Conservation (phyloP, 2,888 invertebrate species). For the Halictus quadricinctus region DNA sequence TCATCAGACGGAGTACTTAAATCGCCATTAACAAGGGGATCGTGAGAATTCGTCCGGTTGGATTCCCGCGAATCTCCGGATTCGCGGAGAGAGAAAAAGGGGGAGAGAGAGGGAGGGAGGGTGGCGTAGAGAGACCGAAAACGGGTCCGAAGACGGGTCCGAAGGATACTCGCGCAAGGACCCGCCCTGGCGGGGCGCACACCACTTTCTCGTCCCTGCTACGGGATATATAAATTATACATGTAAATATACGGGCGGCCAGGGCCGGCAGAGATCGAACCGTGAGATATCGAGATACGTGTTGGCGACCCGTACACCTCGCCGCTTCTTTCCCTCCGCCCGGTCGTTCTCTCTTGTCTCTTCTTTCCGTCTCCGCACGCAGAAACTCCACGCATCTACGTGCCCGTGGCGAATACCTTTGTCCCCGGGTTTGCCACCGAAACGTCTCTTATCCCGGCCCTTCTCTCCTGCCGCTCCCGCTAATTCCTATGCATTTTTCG, state of each 20-base stretch:
- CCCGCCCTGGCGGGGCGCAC: conserved; percentile 63
- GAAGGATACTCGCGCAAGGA: conserved; percentile 42
- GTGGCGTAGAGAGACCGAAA: conserved; percentile 34
- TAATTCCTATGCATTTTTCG: conserved; percentile 59
- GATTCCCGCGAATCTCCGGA: conserved; percentile 65
- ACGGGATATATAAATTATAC: conserved; percentile 80
- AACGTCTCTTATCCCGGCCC: conserved; percentile 35
- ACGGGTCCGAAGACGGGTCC: conserved; percentile 33
- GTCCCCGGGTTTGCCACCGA: conserved; percentile 44
- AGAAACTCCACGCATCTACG: conserved; percentile 59
- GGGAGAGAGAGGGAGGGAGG: neutral
- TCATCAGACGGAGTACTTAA: conserved; percentile 11
- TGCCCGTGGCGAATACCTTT: conserved; percentile 56
- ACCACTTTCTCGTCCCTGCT: conserved; percentile 63
- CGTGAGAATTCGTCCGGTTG: conserved; percentile 63
- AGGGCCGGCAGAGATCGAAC: conserved; percentile 75
- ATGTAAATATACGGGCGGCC: conserved; percentile 80
- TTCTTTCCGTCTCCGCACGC: conserved; percentile 29
- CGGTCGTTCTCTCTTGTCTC: conserved; percentile 33
- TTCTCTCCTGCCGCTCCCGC: conserved; percentile 34
- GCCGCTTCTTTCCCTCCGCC: conserved; percentile 36
- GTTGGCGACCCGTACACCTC: conserved; percentile 73
- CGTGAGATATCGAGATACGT: conserved; percentile 78
- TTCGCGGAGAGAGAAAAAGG: conserved; percentile 17
- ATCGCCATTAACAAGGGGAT: conserved; percentile 40